Evolutionary conservation across 2,797 vertebrate genomes (phyloP).

Genomic region (Helicolenus hilgendorfi): DNA sequence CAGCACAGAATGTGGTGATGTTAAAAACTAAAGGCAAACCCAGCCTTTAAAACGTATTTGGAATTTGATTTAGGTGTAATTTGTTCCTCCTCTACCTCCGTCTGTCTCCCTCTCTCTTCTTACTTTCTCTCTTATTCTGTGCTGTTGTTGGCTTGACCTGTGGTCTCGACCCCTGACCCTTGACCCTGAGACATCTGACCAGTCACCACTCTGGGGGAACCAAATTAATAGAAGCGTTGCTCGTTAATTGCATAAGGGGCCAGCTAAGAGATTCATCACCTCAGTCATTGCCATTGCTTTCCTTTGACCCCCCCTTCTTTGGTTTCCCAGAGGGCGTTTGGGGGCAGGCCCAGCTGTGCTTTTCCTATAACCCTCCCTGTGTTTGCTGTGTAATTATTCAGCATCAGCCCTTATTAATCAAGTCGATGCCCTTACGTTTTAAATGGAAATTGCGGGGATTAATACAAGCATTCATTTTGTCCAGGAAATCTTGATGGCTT

Average conservation of each 20-base stretch:
- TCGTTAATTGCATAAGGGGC: slow-evolving; percentile 99
- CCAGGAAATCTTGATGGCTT: slow-evolving; percentile 99
- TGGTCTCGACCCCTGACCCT: slow-evolving; percentile 95
- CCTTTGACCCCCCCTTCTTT: slow-evolving; percentile 93
- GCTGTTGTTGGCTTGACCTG: slow-evolving; percentile 95
- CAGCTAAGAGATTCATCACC: slow-evolving; percentile 99
- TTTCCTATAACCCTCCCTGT: slow-evolving; percentile 94
- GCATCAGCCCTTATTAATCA: slow-evolving; percentile 99
- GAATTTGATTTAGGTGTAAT: slow-evolving; percentile 82
- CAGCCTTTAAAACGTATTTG: slow-evolving; percentile 85
- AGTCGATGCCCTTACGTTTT: slow-evolving; percentile 98
- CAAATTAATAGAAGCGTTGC: slow-evolving; percentile 99
- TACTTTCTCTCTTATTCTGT: slow-evolving; percentile 57
- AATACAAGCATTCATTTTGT: slow-evolving; percentile 99
- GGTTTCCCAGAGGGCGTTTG: slow-evolving; percentile 95
- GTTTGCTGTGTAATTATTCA: slow-evolving; percentile 98
- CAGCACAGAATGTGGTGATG: not conserved
- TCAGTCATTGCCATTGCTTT: slow-evolving; percentile 99
- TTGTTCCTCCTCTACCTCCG: slow-evolving; percentile 25
- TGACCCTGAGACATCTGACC: slow-evolving; percentile 99
- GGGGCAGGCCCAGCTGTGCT: slow-evolving; percentile 97
- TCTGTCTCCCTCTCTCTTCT: slow-evolving; percentile 34
- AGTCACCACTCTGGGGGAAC: slow-evolving; percentile 96
- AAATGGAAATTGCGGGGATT: slow-evolving; percentile 99
- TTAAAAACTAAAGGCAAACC: slow-evolving; percentile 5